These are phyloP conservation scores for Aphidius colemani DNA, from an alignment of 2,888 invertebrate species.

Conservation along the genomic window DNA sequence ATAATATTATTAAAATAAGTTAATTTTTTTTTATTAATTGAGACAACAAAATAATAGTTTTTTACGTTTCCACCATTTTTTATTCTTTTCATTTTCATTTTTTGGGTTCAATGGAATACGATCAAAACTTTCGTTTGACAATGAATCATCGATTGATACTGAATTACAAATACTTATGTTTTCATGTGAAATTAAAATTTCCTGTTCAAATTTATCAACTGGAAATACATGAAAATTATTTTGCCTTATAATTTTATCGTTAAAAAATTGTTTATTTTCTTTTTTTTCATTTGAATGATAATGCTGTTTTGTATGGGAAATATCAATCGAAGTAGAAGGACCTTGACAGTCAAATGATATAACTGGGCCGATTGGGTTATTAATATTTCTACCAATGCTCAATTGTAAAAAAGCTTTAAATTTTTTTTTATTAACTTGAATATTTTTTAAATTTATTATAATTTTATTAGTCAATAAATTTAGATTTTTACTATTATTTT, in stretches of 20 bases:
- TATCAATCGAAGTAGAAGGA: constrained; percentile 33
- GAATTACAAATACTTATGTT: constrained; percentile 31
- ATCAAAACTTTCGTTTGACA: constrained; percentile 34
- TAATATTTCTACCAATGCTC: constrained; percentile 24
- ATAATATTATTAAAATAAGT: too few relatives aligned
- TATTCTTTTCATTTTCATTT: constrained; percentile 18
- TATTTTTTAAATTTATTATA: constrained; percentile 40
- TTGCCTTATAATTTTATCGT: too few relatives aligned
- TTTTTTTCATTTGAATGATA: constrained; percentile 4
- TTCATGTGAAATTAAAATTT: constrained; percentile 34
- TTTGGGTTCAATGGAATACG: constrained; percentile 24
- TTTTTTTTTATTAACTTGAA: constrained; percentile 38
- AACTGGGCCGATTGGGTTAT: constrained; percentile 30
- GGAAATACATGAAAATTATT: neutral
- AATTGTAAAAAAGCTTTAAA: constrained; percentile 39
- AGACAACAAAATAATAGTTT: constrained; percentile 33
- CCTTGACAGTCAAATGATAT: constrained; percentile 35
- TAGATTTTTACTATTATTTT: neutral
- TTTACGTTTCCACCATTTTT: constrained; percentile 26
- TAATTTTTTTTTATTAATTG: constrained; percentile 24
- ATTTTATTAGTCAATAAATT: neutral
- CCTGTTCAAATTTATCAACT: constrained; percentile 6
- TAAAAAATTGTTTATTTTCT: too few relatives aligned
- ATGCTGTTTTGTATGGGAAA: constrained; percentile 22
- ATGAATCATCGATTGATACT: constrained; percentile 31